Evolutionary conservation across 2,113 vertebrate species (phyloP).

Genomic region (Mastomys coucha): DNA sequence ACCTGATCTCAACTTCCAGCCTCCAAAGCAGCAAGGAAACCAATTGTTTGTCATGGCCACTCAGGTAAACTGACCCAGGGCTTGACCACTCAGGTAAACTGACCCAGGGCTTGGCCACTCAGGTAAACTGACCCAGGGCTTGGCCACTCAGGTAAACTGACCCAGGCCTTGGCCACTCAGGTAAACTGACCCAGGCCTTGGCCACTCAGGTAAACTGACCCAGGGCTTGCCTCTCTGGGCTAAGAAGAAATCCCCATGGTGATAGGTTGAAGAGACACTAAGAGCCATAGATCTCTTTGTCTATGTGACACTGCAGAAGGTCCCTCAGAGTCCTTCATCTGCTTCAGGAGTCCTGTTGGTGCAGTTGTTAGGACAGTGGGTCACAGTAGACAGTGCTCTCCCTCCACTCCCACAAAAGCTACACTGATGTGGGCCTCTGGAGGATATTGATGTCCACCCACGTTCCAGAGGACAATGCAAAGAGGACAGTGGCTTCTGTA

Average conservation of each 20-base stretch:
- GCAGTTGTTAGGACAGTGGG: neutral
- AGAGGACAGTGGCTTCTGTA: accelerated
- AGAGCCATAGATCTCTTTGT: neutral
- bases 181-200: no score
- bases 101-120: neutral
- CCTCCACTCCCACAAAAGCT: neutral
- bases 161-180: neutral
- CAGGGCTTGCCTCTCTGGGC: neutral
- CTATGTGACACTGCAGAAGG: neutral
- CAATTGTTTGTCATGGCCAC: neutral
- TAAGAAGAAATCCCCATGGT: neutral
- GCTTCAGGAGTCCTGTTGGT: accelerated
- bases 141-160: neutral
- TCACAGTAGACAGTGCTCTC: neutral
- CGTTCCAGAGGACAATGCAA: neutral
- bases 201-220: no score
- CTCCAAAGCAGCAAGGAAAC: neutral
- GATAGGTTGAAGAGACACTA: no score
- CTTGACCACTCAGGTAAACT: neutral
- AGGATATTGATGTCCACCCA: accelerated
- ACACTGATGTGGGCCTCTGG: accelerated
- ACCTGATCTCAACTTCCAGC: neutral
- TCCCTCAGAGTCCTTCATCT: accelerated
- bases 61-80: no score
- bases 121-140: no score